Percentiles rank a stretch among this genome's conserved stretches.
These are phyloP conservation scores for Dryobota labecula DNA, from an alignment of 2,888 invertebrate species.

Conservation along the genomic window DNA sequence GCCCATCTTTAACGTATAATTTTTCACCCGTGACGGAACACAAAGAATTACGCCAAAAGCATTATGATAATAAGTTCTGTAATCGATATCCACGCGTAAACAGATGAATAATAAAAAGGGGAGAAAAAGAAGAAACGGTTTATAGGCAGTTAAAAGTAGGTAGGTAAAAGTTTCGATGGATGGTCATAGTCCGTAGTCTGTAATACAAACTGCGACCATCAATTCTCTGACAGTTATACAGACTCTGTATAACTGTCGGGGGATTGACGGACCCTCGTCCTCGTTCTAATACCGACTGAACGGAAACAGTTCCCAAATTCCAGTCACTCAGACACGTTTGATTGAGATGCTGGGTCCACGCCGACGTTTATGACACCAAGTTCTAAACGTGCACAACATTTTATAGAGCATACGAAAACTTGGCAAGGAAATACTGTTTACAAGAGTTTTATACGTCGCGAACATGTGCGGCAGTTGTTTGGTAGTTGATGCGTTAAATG, in stretches of 20 bases:
- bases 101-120: constrained; percentile 29
- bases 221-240: too few species aligned
- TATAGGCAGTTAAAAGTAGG: constrained; percentile 69
- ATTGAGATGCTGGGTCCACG: constrained; percentile 70
- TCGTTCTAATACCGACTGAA: constrained; percentile 69
- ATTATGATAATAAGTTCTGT: constrained; percentile 24
- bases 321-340: constrained; percentile 71
- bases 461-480: constrained; percentile 40
- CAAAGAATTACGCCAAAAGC: constrained; percentile 11
- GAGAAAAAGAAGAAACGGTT: constrained; percentile 53
- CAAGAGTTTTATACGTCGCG: constrained; percentile 43
- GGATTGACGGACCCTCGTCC: constrained; percentile 81
- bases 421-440: constrained; percentile 59
- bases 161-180: constrained; percentile 67
- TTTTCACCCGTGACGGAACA: constrained; percentile 17
- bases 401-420: constrained; percentile 54
- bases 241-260: constrained; percentile 79
- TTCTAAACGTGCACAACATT: constrained; percentile 46
- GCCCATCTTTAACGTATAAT: too few species aligned
- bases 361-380: constrained; percentile 64
- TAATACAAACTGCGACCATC: too few species aligned
- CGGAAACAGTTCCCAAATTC: constrained; percentile 70
- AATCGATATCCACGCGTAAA: constrained; percentile 46
- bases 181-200: constrained; percentile 67
- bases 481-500: constrained; percentile 28